phyloP scores from a whole-genome alignment of 2,113 vertebrate genomes.

The Melanocharis versteri region DNA sequence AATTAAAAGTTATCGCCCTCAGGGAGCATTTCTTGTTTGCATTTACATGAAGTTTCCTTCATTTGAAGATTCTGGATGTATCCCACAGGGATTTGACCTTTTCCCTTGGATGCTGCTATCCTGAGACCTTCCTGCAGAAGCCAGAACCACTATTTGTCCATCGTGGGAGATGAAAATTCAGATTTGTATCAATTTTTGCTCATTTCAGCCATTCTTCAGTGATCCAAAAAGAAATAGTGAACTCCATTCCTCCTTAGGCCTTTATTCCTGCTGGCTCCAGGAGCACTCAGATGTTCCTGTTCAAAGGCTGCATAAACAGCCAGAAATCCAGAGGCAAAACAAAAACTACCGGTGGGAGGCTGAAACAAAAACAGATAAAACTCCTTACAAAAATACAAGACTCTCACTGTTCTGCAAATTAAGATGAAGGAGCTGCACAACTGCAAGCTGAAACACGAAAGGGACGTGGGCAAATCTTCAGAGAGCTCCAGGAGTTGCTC shows the following conservation, averaged over 20 bases:
- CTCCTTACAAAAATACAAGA: background rate
- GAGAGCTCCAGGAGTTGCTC: background rate
- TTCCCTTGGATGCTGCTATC: background rate
- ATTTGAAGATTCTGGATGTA: background rate
- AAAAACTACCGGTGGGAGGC: background rate
- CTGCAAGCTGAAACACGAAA: background rate
- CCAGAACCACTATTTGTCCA: background rate
- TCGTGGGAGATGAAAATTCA: background rate
- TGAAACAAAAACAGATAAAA: background rate
- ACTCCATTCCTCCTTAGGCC: background rate
- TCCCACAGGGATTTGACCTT: background rate
- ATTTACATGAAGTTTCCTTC: background rate
- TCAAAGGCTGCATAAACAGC: background rate
- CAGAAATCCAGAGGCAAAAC: conserved; percentile 7
- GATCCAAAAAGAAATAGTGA: background rate
- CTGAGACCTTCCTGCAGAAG: background rate
- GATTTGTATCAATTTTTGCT: background rate
- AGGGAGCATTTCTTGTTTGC: background rate
- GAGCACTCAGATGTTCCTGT: background rate
- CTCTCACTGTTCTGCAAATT: background rate
- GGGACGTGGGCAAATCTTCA: rapidly evolving
- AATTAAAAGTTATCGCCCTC: background rate
- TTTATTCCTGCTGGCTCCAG: background rate
- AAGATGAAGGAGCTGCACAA: background rate
- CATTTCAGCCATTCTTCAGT: background rate